phyloP scores from a whole-genome alignment of 2,113 vertebrate genomes.

The Mohoua ochrocephala region DNA sequence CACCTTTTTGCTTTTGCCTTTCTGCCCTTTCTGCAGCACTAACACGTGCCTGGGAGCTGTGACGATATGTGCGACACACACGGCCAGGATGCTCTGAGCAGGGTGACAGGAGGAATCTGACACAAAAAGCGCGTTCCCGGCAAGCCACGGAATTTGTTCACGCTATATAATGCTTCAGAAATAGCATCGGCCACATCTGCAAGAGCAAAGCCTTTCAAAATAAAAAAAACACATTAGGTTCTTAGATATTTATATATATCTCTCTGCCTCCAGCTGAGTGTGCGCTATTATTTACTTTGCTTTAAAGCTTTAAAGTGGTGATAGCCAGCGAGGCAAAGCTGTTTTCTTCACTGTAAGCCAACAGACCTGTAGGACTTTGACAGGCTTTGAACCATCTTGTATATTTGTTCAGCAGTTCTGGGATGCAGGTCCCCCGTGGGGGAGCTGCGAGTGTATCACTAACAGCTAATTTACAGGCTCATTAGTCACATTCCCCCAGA shows the following conservation, averaged over 20 bases:
- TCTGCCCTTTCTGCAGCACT: background rate
- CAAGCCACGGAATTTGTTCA: background rate
- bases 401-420: background rate
- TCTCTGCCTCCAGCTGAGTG: background rate
- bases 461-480: background rate
- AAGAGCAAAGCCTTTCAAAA: constrained; percentile 33
- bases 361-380: background rate
- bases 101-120: background rate
- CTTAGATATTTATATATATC: background rate
- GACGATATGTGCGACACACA: background rate
- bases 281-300: background rate
- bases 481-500: background rate
- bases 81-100: background rate
- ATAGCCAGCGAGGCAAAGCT: background rate
- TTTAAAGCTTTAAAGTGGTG: constrained; percentile 9
- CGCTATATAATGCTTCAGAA: constrained; percentile 1
- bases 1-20: background rate
- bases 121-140: background rate
- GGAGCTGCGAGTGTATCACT: background rate
- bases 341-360: background rate
- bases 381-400: background rate
- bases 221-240: background rate
- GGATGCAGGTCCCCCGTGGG: background rate
- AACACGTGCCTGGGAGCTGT: background rate
- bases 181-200: constrained; percentile 23